Conservation (phyloP, 53 echinoderm and acorn worm genomes). For the Paelopatides confundens region DNA sequence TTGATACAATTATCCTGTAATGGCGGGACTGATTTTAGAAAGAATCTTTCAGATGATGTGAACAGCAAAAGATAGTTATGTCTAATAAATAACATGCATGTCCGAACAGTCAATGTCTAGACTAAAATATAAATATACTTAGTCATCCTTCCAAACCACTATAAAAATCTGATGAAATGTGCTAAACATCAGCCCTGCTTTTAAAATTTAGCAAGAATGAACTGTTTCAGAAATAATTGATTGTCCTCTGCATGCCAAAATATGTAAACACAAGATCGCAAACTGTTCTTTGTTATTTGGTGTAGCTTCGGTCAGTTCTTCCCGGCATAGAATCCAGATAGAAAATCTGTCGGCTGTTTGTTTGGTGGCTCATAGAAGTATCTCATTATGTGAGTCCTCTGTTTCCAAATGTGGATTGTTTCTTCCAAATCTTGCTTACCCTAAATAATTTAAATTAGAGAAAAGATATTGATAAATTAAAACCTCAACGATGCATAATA, state of each 20-base stretch:
- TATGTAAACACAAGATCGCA: neutral
- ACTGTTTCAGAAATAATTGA: neutral
- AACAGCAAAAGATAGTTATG: no score
- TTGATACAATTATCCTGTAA: no score
- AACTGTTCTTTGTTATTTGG: neutral
- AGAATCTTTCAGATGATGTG: no score
- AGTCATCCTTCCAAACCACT: neutral
- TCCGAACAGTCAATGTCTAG: no score
- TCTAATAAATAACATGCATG: no score
- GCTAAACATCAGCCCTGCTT: neutral
- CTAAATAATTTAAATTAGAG: conserved; percentile 47
- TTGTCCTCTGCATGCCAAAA: no score
- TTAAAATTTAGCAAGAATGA: no score
- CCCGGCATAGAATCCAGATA: conserved; percentile 90
- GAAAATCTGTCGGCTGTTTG: conserved; percentile 83
- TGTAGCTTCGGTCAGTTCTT: conserved; percentile 12
- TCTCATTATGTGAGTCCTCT: conserved; percentile 89
- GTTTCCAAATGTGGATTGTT: conserved; percentile 95
- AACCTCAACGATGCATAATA: no score
- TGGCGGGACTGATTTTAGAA: no score
- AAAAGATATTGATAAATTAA: neutral
- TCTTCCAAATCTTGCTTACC: conserved; percentile 97
- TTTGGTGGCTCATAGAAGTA: conserved; percentile 87
- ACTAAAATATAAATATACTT: no score
- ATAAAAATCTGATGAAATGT: neutral